Percentiles rank a stretch among this genome's conserved stretches.
Evolutionary conservation across 2,113 vertebrate genomes (phyloP).

Genomic region (Pantherophis guttatus): DNA sequence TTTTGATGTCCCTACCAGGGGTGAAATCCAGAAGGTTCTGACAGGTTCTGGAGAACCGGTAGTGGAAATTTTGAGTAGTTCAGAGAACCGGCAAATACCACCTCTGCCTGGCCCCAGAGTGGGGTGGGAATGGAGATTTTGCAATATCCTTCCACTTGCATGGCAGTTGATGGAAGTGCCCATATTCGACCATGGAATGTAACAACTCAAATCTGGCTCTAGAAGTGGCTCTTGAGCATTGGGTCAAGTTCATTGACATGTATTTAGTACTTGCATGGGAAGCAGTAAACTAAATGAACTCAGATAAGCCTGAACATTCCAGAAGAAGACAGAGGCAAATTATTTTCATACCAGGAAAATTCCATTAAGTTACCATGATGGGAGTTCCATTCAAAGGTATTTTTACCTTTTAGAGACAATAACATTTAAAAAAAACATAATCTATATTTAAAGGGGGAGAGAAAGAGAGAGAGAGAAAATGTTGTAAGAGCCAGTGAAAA

Average conservation of each 20-base stretch:
- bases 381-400: background rate
- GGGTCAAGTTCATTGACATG: background rate
- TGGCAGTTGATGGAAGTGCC: background rate
- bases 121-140: too few relatives aligned
- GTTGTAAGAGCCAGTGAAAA: background rate
- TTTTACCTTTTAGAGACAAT: background rate
- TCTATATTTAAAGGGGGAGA: background rate
- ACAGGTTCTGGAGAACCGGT: too few relatives aligned
- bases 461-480: background rate
- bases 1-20: too few relatives aligned
- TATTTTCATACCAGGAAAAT: background rate
- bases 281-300: background rate
- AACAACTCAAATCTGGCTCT: background rate
- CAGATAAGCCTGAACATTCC: background rate
- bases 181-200: background rate
- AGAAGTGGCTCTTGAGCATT: background rate
- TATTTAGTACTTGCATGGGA: background rate
- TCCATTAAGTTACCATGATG: background rate
- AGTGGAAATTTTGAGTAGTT: too few relatives aligned
- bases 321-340: background rate
- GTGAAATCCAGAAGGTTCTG: too few relatives aligned
- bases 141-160: background rate
- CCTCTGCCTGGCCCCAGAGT: too few relatives aligned
- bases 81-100: too few relatives aligned
- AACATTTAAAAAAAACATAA: background rate